Conservation (phyloP, 2,113 vertebrate genomes). For the Crocuta crocuta region DNA sequence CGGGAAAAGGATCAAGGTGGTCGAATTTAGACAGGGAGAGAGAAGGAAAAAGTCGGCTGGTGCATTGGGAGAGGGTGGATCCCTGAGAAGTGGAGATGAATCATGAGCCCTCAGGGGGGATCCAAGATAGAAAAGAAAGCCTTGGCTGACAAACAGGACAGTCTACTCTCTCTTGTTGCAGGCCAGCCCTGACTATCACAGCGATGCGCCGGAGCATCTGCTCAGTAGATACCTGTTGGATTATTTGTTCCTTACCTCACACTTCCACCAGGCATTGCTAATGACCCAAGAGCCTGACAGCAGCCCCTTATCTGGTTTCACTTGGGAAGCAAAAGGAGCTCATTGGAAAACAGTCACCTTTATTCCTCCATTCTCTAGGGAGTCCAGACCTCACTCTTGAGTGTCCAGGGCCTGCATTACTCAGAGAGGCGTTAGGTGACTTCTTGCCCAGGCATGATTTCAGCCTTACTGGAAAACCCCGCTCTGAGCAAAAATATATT, state of each 20-base stretch:
- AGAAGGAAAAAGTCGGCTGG: background rate
- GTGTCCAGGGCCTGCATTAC: background rate
- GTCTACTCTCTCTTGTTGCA: rapidly evolving
- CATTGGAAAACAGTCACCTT: conserved; percentile 30
- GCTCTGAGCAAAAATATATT: background rate
- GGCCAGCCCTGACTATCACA: background rate
- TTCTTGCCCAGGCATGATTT: background rate
- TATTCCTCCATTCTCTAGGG: background rate
- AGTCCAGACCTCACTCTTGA: background rate
- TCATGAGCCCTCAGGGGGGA: background rate
- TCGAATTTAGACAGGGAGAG: background rate
- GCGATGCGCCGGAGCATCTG: background rate
- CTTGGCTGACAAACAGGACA: background rate
- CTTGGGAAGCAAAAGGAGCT: conserved; percentile 16
- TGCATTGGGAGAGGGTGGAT: background rate
- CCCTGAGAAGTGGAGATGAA: background rate
- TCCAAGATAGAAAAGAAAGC: background rate
- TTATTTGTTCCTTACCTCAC: conserved; percentile 12
- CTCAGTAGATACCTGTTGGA: conserved; percentile 45
- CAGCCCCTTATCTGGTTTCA: conserved; percentile 17
- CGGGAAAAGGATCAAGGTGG: background rate
- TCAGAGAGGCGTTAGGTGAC: background rate
- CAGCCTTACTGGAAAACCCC: background rate
- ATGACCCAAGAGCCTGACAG: background rate
- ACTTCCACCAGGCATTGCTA: conserved; percentile 22